phyloP scores from a whole-genome alignment of 2,888 invertebrate species.

The Nezara viridula region DNA sequence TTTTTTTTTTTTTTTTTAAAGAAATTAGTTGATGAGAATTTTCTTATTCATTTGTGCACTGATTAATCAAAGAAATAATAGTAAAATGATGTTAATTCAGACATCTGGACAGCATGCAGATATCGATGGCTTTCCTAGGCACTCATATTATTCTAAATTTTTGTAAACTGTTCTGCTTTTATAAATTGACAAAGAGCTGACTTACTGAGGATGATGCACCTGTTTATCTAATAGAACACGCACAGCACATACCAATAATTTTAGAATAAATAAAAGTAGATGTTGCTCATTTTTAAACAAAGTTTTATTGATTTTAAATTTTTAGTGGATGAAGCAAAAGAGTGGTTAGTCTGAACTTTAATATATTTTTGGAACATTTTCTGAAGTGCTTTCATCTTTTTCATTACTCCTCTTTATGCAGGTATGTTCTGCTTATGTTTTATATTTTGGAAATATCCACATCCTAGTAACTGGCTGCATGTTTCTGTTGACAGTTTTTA shows the following conservation, averaged over 20 bases:
- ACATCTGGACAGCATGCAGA: not conserved
- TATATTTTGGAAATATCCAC: conserved; percentile 49
- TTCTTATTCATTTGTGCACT: not conserved
- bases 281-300: conserved; percentile 19
- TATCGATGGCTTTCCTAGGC: not conserved
- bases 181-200: not conserved
- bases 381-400: conserved; percentile 47
- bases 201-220: conserved; percentile 14
- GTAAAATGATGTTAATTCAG: not conserved
- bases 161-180: conserved; percentile 7
- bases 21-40: not conserved
- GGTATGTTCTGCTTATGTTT: conserved; percentile 51
- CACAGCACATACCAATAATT: conserved; percentile 38
- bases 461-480: conserved; percentile 45
- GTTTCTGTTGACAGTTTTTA: conserved; percentile 49
- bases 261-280: conserved; percentile 13
- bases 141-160: not conserved
- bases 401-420: conserved; percentile 48
- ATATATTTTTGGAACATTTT: conserved; percentile 40
- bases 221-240: conserved; percentile 3
- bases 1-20: not conserved
- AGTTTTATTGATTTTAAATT: conserved; percentile 45
- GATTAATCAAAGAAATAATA: not conserved
- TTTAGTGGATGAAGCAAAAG: conserved; percentile 43
- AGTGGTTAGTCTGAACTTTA: conserved; percentile 49